Evolutionary conservation across 2,113 vertebrate genomes (phyloP).

Genomic region (Notothenia rossii): DNA sequence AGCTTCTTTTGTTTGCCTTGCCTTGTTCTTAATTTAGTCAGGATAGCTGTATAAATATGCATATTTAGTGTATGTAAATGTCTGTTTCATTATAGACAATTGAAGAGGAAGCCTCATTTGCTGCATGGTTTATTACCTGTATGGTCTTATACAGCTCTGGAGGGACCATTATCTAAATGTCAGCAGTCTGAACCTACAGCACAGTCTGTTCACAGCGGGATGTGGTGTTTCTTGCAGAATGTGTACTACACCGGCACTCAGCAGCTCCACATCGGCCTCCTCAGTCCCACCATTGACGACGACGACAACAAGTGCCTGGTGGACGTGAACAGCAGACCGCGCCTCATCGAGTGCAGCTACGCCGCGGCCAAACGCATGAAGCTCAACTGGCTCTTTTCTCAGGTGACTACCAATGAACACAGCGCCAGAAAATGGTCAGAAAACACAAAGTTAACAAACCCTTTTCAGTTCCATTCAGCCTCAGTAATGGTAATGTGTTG

Average conservation of each 20-base stretch:
- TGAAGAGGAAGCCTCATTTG: conserved; percentile 37
- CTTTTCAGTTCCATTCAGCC: neutral
- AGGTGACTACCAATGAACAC: conserved; percentile 83
- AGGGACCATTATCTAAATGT: conserved; percentile 56
- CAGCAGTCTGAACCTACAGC: neutral
- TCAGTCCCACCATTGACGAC: conserved; percentile 96
- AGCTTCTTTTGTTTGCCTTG: conserved; percentile 22
- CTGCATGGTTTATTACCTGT: conserved; percentile 51
- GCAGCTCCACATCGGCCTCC: conserved; percentile 92
- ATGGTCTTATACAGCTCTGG: conserved; percentile 16
- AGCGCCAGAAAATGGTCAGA: neutral
- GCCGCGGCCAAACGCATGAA: conserved; percentile 97
- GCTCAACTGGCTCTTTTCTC: conserved; percentile 97
- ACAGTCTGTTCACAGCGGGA: conserved; percentile 3
- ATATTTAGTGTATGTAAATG: conserved; percentile 54
- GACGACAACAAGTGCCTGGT: conserved; percentile 99
- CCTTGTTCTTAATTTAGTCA: conserved; percentile 37
- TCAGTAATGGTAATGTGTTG: conserved; percentile 1
- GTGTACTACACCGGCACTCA: conserved; percentile 96
- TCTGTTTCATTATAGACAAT: conserved; percentile 39
- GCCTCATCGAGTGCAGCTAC: conserved; percentile 97
- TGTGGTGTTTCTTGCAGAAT: conserved; percentile 87
- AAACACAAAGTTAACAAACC: neutral
- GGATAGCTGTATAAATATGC: conserved; percentile 45
- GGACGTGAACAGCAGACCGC: conserved; percentile 93